Evolutionary conservation across 2,888 invertebrate species (phyloP), one percentile per base, ranked within the genome.

Genomic region (Lasioglossum zephyrum): DNA sequence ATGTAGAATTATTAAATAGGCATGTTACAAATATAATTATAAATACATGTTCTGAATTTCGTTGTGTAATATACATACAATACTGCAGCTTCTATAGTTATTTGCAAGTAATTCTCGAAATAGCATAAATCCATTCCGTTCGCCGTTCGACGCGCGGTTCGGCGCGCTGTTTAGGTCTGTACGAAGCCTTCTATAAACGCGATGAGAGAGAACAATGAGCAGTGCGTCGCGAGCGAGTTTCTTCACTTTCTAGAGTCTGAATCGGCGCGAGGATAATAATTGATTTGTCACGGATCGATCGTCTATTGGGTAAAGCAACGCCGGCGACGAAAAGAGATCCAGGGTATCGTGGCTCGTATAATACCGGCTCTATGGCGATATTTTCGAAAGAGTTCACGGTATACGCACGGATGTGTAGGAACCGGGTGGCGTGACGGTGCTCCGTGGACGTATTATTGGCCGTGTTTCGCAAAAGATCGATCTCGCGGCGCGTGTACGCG

Each of bases 391-490:
- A 72, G 77, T 16, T 53, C 31, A 57, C 18, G 60, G 16, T 69
- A 69, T 41, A 79, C 75, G 73, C 79, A 75, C 81, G 86, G 84
- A 88, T 82, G 84, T 87, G 79, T 76, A 69, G 41, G 73, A 81
- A 77, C 84, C 82, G 79, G 79, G 84, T 77, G 84, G 82, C 70
- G 73, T 73, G 72, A 73, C 84, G 73, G 79, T 73, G 83, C 84
- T 44, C 77, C 84, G 49, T 63, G 80, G 86, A 87, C 78, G 88
- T 87, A 91, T 91, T 90, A 91, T 91, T 91, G 90, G 83, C 82
- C 89, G 91, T 88, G 91, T 92, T 91, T 92, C 88, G 89, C 90
- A 91, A 92, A 92, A 91, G 93, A 93, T 93, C 92, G 92, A 93
- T 93, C 91, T 89, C 63, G 76, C n/a, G 53, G 36, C 47, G 83